Conservation (phyloP, 1,140 invertebrate genomes). For the Drosophila nebulosa region DNA sequence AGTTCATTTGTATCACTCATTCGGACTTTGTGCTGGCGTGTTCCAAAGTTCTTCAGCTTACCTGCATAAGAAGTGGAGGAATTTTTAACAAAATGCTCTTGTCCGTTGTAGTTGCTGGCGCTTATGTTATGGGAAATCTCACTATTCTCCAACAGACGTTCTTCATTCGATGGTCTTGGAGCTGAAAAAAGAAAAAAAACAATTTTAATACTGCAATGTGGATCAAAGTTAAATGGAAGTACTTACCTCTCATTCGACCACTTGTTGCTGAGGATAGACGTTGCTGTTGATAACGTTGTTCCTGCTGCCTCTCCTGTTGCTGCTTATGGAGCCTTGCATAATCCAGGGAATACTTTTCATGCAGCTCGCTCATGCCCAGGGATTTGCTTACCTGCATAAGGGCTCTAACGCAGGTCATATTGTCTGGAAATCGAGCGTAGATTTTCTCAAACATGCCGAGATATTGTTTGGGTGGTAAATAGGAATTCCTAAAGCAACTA, state of each 20-base stretch:
- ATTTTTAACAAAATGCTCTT: slow-evolving; percentile 35
- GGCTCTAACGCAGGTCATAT: slow-evolving; percentile 92
- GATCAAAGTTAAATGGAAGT: neutral
- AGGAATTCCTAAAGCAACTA: slow-evolving; percentile 90
- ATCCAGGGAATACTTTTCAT: slow-evolving; percentile 87
- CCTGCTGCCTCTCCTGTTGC: slow-evolving; percentile 81
- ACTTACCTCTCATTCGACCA: slow-evolving; percentile 73
- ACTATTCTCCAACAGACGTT: slow-evolving; percentile 39
- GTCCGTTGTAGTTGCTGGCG: slow-evolving; percentile 17
- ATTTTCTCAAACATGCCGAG: slow-evolving; percentile 90
- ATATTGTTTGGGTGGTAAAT: slow-evolving; percentile 90
- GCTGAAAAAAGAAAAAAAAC: slow-evolving; percentile 6
- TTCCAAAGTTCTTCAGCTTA: slow-evolving; percentile 1
- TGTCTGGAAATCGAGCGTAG: slow-evolving; percentile 90
- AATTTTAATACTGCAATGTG: neutral
- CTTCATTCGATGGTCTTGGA: slow-evolving; percentile 46
- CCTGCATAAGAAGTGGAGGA: slow-evolving; percentile 18
- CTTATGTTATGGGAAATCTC: slow-evolving; percentile 29
- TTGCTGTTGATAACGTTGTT: slow-evolving; percentile 86
- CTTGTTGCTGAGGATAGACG: slow-evolving; percentile 83
- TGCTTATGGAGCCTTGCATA: slow-evolving; percentile 89
- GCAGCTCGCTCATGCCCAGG: slow-evolving; percentile 84
- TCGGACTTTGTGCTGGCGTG: no score
- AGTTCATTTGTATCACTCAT: no score
- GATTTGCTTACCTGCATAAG: slow-evolving; percentile 91